Base-by-base conservation (phyloP, 2,797 vertebrate genomes). In the Arctocebus calabarensis region DNA sequence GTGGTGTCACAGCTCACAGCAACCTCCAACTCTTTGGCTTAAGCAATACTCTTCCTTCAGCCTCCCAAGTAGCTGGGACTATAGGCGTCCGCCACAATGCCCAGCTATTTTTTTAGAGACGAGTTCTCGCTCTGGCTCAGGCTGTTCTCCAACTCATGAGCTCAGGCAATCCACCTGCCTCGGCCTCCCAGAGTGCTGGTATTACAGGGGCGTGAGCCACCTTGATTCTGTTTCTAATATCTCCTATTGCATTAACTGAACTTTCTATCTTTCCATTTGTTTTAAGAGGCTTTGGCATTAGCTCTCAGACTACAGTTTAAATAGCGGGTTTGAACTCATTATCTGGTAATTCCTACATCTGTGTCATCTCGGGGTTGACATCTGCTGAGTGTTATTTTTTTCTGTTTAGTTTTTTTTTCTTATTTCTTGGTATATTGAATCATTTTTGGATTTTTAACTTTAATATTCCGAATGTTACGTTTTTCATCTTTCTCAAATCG, bases 241-340 rank as follows among this genome's bases (percentile, higher is more conserved):
- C 32, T 92, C 40, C 32, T 79, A 23, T 48, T 32, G 32, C 27
- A 62, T 29, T 64, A 29, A 20, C 48, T 37, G 85, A n/a, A 66
- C 43, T 37, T 89, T 85, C 37, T 92, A 16, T 71, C 55, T 71
- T 92, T 84, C 57, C n/a, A 48, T 81, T 93, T 23, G 37, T 89
- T 74, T 89, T 59, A 37, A 43, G 59, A 93, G n/a, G 61, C 70
- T 70, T 86, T 82, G 52, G 5, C 29, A 62, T 93, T 59, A 52
- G 22, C 43, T 81, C 48, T 59, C 73, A n/a, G 16, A 90, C 19
- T 79, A 59, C 40, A 82, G 20, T 91, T 82, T 59, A 86, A 87
- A 40, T 48, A 45, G 5, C 14, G 66, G 7, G 25, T 82, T 74
- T 81, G 66, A 86, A 48, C 7, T 82, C 17, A 59, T 82, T 82